Evolutionary conservation across 2,113 vertebrate species (phyloP).

Genomic region (Ciconia boyciana): DNA sequence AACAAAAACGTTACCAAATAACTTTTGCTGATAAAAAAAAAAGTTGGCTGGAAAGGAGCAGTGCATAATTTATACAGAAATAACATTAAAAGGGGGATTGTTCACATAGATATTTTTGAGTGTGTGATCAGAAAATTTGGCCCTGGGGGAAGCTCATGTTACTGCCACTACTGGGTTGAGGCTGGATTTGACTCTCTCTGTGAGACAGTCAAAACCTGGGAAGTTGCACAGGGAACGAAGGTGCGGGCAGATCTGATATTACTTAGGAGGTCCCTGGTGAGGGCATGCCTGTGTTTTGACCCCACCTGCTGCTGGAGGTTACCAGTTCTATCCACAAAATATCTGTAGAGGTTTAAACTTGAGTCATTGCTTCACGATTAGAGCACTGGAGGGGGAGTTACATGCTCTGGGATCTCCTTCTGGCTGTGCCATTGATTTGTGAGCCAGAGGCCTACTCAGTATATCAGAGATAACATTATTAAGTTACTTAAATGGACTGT

Average conservation of each 20-base stretch:
- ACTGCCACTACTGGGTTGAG: slow-evolving; percentile 51
- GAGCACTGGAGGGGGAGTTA: neutral
- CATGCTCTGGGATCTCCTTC: neutral
- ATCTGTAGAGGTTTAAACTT: slow-evolving; percentile 28
- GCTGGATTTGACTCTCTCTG: slow-evolving; percentile 44
- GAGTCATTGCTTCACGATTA: neutral
- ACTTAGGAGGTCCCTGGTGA: slow-evolving; percentile 25
- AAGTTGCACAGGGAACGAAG: slow-evolving; percentile 20
- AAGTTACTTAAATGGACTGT: slow-evolving; percentile 44
- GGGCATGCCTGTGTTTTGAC: slow-evolving; percentile 35
- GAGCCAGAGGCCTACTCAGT: slow-evolving; percentile 5
- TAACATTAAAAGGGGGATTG: slow-evolving; percentile 34
- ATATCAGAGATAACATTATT: slow-evolving; percentile 43
- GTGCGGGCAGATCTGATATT: slow-evolving; percentile 46
- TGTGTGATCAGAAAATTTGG: slow-evolving; percentile 45
- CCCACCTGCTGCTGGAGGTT: slow-evolving; percentile 23
- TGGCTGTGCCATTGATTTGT: slow-evolving; percentile 21
- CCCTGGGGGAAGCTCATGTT: slow-evolving; percentile 18
- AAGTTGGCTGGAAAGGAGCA: slow-evolving; percentile 17
- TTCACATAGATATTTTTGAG: slow-evolving; percentile 50
- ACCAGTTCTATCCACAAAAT: neutral
- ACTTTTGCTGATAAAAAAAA: slow-evolving; percentile 33
- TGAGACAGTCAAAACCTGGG: slow-evolving; percentile 39
- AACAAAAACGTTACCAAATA: slow-evolving; percentile 59
- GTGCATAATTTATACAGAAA: slow-evolving; percentile 52